Conservation (phyloP, 2,888 invertebrate genomes). For the Euclidia mi region DNA sequence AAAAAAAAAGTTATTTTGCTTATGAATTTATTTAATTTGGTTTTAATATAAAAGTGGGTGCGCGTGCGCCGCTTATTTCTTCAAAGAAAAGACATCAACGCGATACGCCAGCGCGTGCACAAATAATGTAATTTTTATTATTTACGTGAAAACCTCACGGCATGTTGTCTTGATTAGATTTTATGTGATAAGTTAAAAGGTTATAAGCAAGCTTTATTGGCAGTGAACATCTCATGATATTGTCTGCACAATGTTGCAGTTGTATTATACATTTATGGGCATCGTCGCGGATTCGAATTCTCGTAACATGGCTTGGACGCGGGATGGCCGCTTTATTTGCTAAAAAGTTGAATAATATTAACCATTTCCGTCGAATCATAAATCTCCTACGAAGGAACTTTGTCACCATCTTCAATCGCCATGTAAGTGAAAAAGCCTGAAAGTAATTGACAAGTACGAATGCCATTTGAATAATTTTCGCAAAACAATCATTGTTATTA, state of each 20-base stretch:
- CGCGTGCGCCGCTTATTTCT: slow-evolving; percentile 51
- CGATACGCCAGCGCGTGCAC: slow-evolving; percentile 55
- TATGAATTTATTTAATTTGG: background rate
- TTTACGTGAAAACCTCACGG: slow-evolving; percentile 14
- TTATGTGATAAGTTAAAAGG: slow-evolving; percentile 18
- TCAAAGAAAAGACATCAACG: slow-evolving; percentile 78
- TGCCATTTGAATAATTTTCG: slow-evolving; percentile 3
- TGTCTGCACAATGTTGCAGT: slow-evolving; percentile 34
- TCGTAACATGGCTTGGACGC: background rate
- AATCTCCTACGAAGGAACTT: slow-evolving; percentile 13
- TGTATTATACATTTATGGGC: slow-evolving; percentile 28
- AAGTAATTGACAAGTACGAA: slow-evolving; percentile 1
- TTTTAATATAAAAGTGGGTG: slow-evolving; percentile 11
- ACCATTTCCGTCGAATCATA: slow-evolving; percentile 9
- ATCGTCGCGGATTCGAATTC: slow-evolving; percentile 16
- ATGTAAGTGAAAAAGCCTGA: background rate
- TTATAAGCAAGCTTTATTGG: slow-evolving; percentile 24
- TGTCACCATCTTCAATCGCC: background rate
- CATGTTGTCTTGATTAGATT: slow-evolving; percentile 15
- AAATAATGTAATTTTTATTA: slow-evolving; percentile 18
- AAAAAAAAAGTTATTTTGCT: background rate
- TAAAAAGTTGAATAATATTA: slow-evolving; percentile 22
- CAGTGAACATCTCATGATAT: slow-evolving; percentile 34
- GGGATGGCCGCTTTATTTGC: slow-evolving; percentile 4
- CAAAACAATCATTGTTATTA: background rate